Evolutionary conservation across 2,797 vertebrate species (phyloP), one percentile per base, ranked within the genome.

Genomic region (Cuculus canorus): DNA sequence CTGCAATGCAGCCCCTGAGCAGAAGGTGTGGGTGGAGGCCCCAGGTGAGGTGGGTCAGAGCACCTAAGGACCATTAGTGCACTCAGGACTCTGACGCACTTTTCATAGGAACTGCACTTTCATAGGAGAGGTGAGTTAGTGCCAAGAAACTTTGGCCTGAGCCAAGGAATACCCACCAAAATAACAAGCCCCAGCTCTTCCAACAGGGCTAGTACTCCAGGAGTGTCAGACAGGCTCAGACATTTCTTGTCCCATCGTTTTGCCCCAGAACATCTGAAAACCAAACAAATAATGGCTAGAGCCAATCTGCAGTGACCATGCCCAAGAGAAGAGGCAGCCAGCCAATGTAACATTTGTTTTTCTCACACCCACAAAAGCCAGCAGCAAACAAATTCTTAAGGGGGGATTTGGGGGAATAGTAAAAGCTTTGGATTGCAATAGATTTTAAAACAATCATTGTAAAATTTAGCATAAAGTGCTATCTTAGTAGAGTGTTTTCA

Each of bases 241-340:
- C 35, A 0, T 76, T 90, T 84, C 56, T 88, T 53, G 53, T 86
- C 68, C 87, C 57, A 50, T 64, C 1, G 0, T 70, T 95, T 94
- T 86, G 15, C n/a, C 56, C 75, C 57, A 77, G 43, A 92, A 93
- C 39, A 78, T 78, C 71, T 52, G 41, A 70, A 94, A 95, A 95
- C 71, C 48, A 82, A 81, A 57, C 13, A 93, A 86, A 82, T 77
- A 81, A 45, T 30, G 10, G 27, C 52, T 79, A 66, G 16, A 50
- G 82, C 59, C 47, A 69, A 52, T 78, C 24, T 85, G 30, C 37
- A 71, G 53, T 28, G 68, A 61, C 60, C 82, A 45, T 33, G 27
- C n/a, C 84, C 57, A 82, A 82, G 64, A 90, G 27, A 84, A 95
- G 52, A 89, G 56, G 43, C 43, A 90, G 45, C 16, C 43, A 88